Evolutionary conservation across 2,797 vertebrate species (phyloP).

Genomic region (Ceryle rudis): DNA sequence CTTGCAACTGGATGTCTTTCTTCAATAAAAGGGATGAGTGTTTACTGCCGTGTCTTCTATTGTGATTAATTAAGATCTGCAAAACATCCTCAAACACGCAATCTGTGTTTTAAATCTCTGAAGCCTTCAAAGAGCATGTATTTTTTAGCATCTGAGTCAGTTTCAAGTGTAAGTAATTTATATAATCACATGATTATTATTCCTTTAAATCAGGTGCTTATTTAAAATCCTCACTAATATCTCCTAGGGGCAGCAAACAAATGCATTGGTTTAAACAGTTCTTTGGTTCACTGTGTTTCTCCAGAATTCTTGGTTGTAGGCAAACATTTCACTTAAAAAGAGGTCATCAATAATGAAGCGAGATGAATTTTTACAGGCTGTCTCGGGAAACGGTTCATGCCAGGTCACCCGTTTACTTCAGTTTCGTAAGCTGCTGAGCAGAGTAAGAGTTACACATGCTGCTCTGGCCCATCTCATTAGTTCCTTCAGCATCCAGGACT

Average conservation of each 20-base stretch:
- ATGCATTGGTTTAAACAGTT: not conserved
- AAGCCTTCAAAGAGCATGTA: not conserved
- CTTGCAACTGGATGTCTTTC: not conserved
- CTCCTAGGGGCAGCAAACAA: not conserved
- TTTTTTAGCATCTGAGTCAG: conserved; percentile 42
- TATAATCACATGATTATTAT: not conserved
- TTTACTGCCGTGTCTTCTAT: not conserved
- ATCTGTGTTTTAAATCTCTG: not conserved
- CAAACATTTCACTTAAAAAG: not conserved
- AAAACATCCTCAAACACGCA: not conserved
- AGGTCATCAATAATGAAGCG: conserved; percentile 30
- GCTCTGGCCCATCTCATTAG: not conserved
- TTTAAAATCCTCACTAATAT: not conserved
- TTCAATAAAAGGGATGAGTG: not conserved
- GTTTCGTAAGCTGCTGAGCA: conserved; percentile 18
- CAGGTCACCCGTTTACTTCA: not conserved
- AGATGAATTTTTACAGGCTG: not conserved
- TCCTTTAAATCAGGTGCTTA: not conserved
- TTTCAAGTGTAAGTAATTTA: conserved; percentile 30
- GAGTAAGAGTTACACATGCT: not conserved
- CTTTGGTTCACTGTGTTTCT: not conserved
- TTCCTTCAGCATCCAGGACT: not conserved
- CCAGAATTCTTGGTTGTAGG: not conserved
- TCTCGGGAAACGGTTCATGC: not conserved
- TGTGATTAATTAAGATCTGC: not conserved